Evolutionary conservation across 2,113 vertebrate genomes (phyloP), one percentile per base, ranked within the genome.

Genomic region (Vicugna pacos): DNA sequence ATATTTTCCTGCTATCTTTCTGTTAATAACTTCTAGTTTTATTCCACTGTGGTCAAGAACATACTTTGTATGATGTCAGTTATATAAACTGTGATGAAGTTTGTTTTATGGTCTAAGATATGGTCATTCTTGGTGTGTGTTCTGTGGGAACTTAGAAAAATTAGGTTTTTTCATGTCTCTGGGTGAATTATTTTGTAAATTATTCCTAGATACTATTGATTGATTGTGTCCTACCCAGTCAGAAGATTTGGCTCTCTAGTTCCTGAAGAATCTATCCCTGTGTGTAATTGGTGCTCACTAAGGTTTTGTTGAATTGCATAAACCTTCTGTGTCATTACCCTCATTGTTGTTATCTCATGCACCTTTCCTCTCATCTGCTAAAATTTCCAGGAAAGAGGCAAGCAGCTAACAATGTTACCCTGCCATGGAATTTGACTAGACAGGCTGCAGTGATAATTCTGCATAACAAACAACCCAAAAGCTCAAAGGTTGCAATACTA

Each of bases 31-130:
- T 86, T 79, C 42, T 75, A 75, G 28, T 28, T 46, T 90, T 73
- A 62, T 80, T 84, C 22, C 30, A 88, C 6, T 69, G 14, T 92
- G 42, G 8, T 70, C 35, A 92, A 88, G 70, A 72, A 70, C 5
- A 83, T 4, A 88, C 54, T 69, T 93, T 92, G 8, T 65, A 46
- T 94, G 20, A 94, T 94, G 89, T 92, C 2, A 67, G 19, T 64
- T 52, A 62, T 58, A 79, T 96, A 72, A 50, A 62, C 77, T 90
- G 15, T 73, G 3, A 79, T 69, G 10, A 77, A 28, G 16, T 86
- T 76, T 81, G 28, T 54, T 70, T 77, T 86, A 52, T 86, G 22
- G 13, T 77, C 12, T 20, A 77, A 76, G 32, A 80, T 83, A 89
- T 46, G 11, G 46, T 56, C 22, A 75, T 19, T 38, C 19, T 89